A percentile compares a stretch with the other conserved stretches of the same genome.
phyloP scores from a whole-genome alignment of 64 coral and sea anemone species.

The Pachyseris speciosa region DNA sequence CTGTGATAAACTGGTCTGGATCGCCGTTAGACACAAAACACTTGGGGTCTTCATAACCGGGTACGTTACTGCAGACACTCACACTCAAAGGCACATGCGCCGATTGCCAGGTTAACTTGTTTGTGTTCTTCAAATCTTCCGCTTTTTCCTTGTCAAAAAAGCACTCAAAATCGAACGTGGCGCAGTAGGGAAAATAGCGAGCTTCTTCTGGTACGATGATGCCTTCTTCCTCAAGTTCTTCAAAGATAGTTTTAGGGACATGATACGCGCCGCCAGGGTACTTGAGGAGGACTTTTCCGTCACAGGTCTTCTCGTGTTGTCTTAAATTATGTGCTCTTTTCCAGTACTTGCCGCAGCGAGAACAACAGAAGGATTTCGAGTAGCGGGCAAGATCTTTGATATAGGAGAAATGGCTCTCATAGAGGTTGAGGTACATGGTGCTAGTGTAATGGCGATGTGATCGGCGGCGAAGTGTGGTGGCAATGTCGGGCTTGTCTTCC shows the following conservation, averaged over 20 bases:
- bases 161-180: conserved; percentile 33
- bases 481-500: too few species aligned
- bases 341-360: conserved; percentile 64
- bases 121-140: neutral
- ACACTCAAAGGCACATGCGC: conserved; percentile 4
- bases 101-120: neutral
- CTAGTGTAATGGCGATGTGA: too few species aligned
- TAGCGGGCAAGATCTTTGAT: conserved; percentile 31
- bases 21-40: neutral
- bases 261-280: conserved; percentile 35
- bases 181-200: neutral
- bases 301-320: conserved; percentile 20
- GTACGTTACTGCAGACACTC: conserved; percentile 11
- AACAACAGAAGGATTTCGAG: conserved; percentile 65
- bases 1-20: neutral
- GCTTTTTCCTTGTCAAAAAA: neutral
- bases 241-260: neutral
- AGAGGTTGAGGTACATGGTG: conserved; percentile 43
- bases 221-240: conserved; percentile 31
- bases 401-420: conserved; percentile 70
- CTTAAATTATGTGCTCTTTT: conserved; percentile 19
- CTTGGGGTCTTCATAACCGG: neutral
- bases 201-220: conserved; percentile 3
- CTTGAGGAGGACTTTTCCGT: neutral
- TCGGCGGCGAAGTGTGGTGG: too few species aligned